Conservation (phyloP, 2,797 vertebrate genomes). For the Coregonus sp. region DNA sequence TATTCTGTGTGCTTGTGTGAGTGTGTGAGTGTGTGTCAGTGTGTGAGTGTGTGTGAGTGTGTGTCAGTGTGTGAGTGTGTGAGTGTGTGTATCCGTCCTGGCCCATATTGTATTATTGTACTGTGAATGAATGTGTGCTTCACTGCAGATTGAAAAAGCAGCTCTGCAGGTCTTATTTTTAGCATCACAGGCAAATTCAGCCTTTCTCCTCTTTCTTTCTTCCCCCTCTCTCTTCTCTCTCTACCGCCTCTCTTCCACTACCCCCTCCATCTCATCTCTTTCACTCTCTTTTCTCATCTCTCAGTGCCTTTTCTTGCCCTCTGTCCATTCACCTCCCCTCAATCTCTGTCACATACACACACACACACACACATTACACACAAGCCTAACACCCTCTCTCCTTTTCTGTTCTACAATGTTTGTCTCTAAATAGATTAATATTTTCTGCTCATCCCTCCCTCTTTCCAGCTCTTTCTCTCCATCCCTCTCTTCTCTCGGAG, state of each 20-base stretch:
- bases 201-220: constrained; percentile 5
- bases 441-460: constrained; percentile 24
- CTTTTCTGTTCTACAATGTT: background rate
- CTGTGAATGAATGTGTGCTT: constrained; percentile 63
- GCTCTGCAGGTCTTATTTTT: constrained; percentile 77
- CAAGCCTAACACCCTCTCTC: background rate
- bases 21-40: background rate
- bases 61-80: constrained; percentile 7
- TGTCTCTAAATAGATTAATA: constrained; percentile 25
- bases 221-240: constrained; percentile 7
- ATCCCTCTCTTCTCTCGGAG: constrained; percentile 12
- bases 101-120: constrained; percentile 47
- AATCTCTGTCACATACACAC: background rate
- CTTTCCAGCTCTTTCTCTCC: constrained; percentile 23
- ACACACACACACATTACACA: constrained; percentile 8
- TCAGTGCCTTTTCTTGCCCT: constrained; percentile 2
- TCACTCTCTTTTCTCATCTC: background rate
- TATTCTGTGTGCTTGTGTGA: constrained; percentile 3
- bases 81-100: background rate
- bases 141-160: constrained; percentile 60
- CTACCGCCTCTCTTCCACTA: constrained; percentile 26
- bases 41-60: constrained; percentile 21
- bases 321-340: constrained; percentile 3
- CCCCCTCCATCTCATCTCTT: constrained; percentile 21
- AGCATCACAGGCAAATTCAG: constrained; percentile 66